phyloP scores from a whole-genome alignment of 23 tunicate species.

The Botrylloides violaceus region DNA sequence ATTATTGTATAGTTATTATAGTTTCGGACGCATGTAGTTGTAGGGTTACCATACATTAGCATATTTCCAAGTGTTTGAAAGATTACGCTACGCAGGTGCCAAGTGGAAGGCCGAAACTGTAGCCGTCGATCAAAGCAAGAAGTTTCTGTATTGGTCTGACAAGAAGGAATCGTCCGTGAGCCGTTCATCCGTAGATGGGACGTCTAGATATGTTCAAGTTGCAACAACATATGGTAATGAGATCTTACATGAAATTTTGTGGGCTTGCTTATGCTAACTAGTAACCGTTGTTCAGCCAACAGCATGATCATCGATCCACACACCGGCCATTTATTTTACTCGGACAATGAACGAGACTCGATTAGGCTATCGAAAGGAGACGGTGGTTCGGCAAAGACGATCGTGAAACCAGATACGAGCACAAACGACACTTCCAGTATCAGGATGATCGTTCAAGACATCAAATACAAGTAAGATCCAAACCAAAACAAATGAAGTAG shows the following conservation, averaged over 20 bases:
- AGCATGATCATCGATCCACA: constrained; percentile 62
- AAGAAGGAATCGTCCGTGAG: constrained; percentile 20
- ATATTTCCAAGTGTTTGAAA: neutral
- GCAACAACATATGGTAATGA: constrained; percentile 18
- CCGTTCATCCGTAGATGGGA: constrained; percentile 25
- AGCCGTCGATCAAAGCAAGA: constrained; percentile 12
- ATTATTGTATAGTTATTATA: no score
- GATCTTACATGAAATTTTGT: constrained; percentile 5
- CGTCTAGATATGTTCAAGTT: constrained; percentile 10
- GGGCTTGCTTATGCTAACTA: constrained; percentile 2
- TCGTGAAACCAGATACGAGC: constrained; percentile 21
- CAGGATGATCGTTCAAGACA: constrained; percentile 34
- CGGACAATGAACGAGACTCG: constrained; percentile 31
- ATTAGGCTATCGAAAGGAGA: constrained; percentile 31
- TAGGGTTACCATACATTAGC: no score
- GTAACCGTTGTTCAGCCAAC: constrained; percentile 29
- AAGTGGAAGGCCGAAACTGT: constrained; percentile 23
- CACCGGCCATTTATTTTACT: constrained; percentile 40
- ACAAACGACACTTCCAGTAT: constrained; percentile 22
- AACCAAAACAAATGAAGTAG: no score
- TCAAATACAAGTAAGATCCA: constrained; percentile 53
- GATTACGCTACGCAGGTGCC: neutral
- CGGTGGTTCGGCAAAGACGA: constrained; percentile 30
- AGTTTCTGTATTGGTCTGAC: constrained; percentile 36
- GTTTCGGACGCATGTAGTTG: no score